Evolutionary conservation across 2,113 vertebrate genomes (phyloP), one percentile per base, ranked within the genome.

Genomic region (Toxotes jaculatrix): DNA sequence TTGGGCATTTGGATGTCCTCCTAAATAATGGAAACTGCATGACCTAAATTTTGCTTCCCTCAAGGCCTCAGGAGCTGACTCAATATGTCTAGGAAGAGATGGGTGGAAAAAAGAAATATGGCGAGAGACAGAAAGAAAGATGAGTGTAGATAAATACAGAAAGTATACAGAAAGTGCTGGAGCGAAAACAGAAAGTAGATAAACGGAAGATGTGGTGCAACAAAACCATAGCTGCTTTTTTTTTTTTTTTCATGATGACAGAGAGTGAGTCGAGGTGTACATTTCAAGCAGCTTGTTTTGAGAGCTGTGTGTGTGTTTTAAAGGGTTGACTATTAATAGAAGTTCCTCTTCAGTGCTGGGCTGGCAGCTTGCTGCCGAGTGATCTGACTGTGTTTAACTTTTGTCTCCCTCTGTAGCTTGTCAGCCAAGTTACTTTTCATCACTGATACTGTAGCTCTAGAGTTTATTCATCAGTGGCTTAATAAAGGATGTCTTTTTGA

Each of bases 11-110:
- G 71, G 67, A 56, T 47, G 49, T 67, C 56, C 74, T 67, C 53
- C 77, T 86, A 53, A 77, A 91, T 85, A 84, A 90, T 92, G 85
- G 88, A 93, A 93, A 89, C 72, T 61, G 34, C 27, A 7, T 88
- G 90, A 86, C 90, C 87, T 79, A 75, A 83, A 81, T 87, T 34
- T 19, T 63, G 4, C 74, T 85, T 70, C 73, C 74, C 83, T 68
- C 71, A 74, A 71, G 59, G 59, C 61, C 72, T 51, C n/a, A 40
- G 74, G 49, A 45, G 67, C 63, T 89, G 74, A 87, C 66, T 91
- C 51, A 82, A 14, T 83, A 55, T 69, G 32, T 86, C 59, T 74
- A 32, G 55, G 55, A 63, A 42, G 55, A 82, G 53, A 23, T 40
- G 14, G 1, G 12, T 14, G 31, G 80, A 66, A 80, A 80, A 77